Evolutionary conservation across 2,888 invertebrate species (phyloP).

Genomic region (Heliconius ethilla): DNA sequence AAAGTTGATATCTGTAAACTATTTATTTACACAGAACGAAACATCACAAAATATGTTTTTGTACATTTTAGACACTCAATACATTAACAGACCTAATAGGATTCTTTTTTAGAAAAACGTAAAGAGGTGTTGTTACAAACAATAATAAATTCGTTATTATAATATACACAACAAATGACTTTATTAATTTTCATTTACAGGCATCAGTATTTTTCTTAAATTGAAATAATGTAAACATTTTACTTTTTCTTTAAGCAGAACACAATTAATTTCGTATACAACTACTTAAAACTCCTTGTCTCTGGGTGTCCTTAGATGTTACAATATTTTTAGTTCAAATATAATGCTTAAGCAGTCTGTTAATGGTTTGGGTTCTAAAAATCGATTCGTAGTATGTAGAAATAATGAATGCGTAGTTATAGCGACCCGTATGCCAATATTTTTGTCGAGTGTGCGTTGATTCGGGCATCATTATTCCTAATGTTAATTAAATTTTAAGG

Average conservation of each 20-base stretch:
- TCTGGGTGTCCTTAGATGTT: conserved; percentile 39
- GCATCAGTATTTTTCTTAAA: background rate
- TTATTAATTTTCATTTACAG: background rate
- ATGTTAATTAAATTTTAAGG: conserved; percentile 48
- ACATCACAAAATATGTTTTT: conserved; percentile 35
- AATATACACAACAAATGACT: background rate
- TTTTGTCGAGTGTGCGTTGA: conserved; percentile 36
- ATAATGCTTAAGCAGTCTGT: conserved; percentile 34
- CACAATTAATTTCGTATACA: background rate
- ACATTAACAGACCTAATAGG: conserved; percentile 40
- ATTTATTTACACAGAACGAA: conserved; percentile 10
- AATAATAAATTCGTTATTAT: background rate
- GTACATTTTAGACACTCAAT: conserved; percentile 38
- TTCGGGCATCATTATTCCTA: conserved; percentile 41
- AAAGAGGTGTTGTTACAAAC: background rate
- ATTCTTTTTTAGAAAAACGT: background rate
- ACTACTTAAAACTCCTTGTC: background rate
- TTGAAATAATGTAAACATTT: background rate
- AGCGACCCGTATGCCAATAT: conserved; percentile 38
- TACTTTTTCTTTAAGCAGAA: background rate
- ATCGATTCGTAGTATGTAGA: conserved; percentile 35
- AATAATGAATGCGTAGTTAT: conserved; percentile 40
- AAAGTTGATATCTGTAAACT: conserved; percentile 4
- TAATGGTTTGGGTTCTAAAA: conserved; percentile 42
- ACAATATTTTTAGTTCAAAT: conserved; percentile 11